phyloP scores from a whole-genome alignment of 2,797 vertebrate genomes.

The Sebastes cheni region DNA sequence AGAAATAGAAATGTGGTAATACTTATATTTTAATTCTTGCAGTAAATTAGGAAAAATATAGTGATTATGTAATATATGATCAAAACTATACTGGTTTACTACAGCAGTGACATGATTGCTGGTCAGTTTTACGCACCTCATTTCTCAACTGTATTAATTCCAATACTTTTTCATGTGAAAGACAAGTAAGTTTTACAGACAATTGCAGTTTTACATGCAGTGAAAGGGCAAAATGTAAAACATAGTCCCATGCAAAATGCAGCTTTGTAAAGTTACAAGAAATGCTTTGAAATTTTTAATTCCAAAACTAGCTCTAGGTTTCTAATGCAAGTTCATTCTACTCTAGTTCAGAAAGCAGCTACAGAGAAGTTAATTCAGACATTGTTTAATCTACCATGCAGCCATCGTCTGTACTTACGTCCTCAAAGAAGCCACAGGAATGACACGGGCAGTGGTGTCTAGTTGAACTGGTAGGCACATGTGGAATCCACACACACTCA shows the following conservation, averaged over 20 bases:
- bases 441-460: slow-evolving; percentile 33
- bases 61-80: not conserved
- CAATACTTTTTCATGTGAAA: not conserved
- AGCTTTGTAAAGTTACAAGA: not conserved
- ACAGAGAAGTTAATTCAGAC: not conserved
- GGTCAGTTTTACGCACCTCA: not conserved
- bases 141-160: not conserved
- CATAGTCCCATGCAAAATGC: not conserved
- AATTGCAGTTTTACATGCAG: not conserved
- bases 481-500: slow-evolving; percentile 24
- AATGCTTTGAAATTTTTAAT: not conserved
- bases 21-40: not conserved
- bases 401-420: slow-evolving; percentile 49
- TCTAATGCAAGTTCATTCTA: not conserved
- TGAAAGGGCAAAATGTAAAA: not conserved
- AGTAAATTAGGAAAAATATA: not conserved
- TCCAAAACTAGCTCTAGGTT: not conserved
- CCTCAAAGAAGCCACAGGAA: slow-evolving; percentile 21
- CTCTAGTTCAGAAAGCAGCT: not conserved
- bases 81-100: not conserved
- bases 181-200: not conserved
- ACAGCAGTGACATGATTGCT: not conserved
- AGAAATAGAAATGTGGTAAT: not conserved
- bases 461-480: slow-evolving; percentile 29
- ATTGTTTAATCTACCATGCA: not conserved